These are phyloP conservation scores for Trichoplax adhaerens DNA, from an alignment of 37 sponge, comb jelly and placozoan genomes.

Conservation along the genomic window DNA sequence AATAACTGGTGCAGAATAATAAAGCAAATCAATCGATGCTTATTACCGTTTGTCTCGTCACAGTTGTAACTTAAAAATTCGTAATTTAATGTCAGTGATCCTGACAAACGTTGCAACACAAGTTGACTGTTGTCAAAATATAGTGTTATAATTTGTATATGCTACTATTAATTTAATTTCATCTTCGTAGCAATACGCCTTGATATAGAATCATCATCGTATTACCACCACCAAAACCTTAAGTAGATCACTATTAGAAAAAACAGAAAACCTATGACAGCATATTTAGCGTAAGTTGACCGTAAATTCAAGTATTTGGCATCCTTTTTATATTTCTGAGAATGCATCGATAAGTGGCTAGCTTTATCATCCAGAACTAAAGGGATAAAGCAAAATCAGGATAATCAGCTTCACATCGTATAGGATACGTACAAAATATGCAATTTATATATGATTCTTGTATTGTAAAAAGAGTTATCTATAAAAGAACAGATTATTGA, in stretches of 20 bases:
- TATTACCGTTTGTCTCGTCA: too few relatives aligned
- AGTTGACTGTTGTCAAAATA: too few relatives aligned
- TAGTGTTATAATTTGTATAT: too few relatives aligned
- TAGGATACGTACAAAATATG: neutral
- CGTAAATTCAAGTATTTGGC: constrained; percentile 67
- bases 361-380: constrained; percentile 70
- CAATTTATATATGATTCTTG: neutral
- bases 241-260: constrained; percentile 55
- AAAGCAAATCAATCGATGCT: too few relatives aligned
- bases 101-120: too few relatives aligned
- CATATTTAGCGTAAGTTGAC: constrained; percentile 50
- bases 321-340: constrained; percentile 56
- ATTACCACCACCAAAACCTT: constrained; percentile 21
- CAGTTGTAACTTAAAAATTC: too few relatives aligned
- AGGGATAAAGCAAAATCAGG: neutral
- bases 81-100: too few relatives aligned
- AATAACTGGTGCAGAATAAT: too few relatives aligned
- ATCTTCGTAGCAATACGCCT: too few relatives aligned
- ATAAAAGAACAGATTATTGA: neutral
- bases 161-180: too few relatives aligned
- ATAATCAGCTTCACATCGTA: neutral
- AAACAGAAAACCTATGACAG: constrained; percentile 41
- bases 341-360: constrained; percentile 32
- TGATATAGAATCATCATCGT: too few relatives aligned
- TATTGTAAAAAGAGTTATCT: neutral